Percentiles rank a stretch among this genome's conserved stretches.
Conservation (phyloP, 1,140 invertebrate genomes). For the Cydia splendana region DNA sequence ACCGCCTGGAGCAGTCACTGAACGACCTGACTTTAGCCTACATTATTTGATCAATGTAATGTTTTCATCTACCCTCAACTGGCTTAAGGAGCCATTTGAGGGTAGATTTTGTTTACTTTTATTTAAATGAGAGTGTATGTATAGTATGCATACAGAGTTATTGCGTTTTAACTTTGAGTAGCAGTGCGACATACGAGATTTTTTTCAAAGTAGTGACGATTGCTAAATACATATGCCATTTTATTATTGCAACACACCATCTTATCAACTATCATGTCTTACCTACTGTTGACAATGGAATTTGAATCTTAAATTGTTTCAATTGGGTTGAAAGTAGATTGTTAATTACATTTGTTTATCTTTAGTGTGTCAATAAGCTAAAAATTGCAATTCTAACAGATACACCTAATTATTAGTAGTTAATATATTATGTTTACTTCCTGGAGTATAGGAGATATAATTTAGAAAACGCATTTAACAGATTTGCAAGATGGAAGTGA, state of each 20-base stretch:
- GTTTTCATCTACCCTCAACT: too few relatives aligned
- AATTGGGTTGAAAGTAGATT: background rate
- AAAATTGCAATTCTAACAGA: background rate
- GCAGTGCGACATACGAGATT: too few relatives aligned
- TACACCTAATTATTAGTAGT: background rate
- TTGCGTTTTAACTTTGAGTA: too few relatives aligned
- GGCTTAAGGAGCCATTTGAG: too few relatives aligned
- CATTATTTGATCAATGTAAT: too few relatives aligned
- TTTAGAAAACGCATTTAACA: background rate
- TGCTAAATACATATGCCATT: background rate
- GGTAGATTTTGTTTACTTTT: too few relatives aligned
- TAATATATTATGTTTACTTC: conserved; percentile 2
- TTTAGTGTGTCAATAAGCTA: background rate
- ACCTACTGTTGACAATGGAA: background rate
- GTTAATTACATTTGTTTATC: background rate
- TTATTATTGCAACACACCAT: background rate
- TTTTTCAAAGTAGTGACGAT: too few relatives aligned
- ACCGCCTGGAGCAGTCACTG: too few relatives aligned
- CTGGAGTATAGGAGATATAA: background rate
- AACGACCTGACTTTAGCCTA: too few relatives aligned
- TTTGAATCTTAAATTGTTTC: background rate
- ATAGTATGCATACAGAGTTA: too few relatives aligned
- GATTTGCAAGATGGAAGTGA: too few relatives aligned
- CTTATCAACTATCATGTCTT: conserved; percentile 11
- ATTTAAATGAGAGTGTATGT: too few relatives aligned